Evolutionary conservation across 2,797 vertebrate species (phyloP), one percentile per base, ranked within the genome.

Genomic region (Oreortyx pictus): DNA sequence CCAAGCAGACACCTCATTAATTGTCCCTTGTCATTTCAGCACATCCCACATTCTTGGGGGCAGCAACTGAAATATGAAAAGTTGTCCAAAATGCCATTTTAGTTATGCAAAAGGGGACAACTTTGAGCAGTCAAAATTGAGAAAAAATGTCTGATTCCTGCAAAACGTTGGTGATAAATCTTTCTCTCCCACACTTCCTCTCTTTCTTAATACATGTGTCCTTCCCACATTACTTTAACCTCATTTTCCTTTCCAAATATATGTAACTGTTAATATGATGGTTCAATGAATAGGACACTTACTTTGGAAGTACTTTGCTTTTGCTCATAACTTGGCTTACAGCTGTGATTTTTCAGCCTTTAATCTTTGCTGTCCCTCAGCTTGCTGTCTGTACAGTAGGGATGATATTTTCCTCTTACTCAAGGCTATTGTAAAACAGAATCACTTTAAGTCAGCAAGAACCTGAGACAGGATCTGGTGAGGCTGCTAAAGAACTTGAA

Each of bases 271-370:
- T 80, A 86, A 81, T 71, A 54, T 73, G 27, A 65, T 35, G 31
- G 61, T 25, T 71, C 61, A 81, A 64, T 49, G 52, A 90, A 75
- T 52, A 72, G 49, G 27, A 57, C 37, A 37, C 24, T 71, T 15
- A n/a, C 33, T 54, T 67, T 31, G 49, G 70, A 71, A 43, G 41
- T 76, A 24, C 74, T 85, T 91, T 85, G 47, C 50, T 82, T 83
- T 90, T 80, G 46, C 70, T 89, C 22, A 0, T 59, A 85, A 71
- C 52, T 70, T 33, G 37, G 44, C 57, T 71, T 71, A 39, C 52
- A 67, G 61, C 71, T 81, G 18, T 80, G 89, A 82, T 85, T 94
- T 65, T 95, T 82, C 60, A 47, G 22, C n/a, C n/a, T 50, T 33
- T 85, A 14, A 67, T 80, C 61, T 91, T 87, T 50, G 72, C 50